Conservation (phyloP, 2,113 vertebrate species). For the Bubo scandiacus region DNA sequence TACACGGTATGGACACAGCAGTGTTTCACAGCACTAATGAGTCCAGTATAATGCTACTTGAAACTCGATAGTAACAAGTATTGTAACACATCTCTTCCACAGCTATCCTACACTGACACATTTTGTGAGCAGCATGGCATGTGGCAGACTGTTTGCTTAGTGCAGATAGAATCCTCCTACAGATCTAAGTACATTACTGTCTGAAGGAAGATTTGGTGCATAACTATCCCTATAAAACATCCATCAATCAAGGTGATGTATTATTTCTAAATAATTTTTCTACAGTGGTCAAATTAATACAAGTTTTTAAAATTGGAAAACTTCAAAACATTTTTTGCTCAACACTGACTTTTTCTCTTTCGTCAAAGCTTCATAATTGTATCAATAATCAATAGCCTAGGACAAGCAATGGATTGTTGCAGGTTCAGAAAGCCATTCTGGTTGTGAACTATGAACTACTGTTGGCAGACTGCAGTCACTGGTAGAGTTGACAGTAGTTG, state of each 20-base stretch:
- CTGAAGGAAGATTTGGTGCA: not conserved
- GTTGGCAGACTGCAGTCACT: not conserved
- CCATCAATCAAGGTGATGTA: not conserved
- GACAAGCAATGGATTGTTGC: not conserved
- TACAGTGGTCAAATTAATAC: not conserved
- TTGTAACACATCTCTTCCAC: not conserved
- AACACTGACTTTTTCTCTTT: not conserved
- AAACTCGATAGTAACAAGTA: not conserved
- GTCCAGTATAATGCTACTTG: not conserved
- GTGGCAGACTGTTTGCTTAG: not conserved
- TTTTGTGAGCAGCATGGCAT: not conserved
- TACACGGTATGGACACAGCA: rapidly evolving
- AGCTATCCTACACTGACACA: not conserved
- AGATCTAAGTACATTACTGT: not conserved
- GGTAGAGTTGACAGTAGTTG: not conserved
- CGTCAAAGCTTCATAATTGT: not conserved
- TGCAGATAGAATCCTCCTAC: not conserved
- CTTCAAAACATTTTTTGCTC: not conserved
- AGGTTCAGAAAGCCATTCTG: not conserved
- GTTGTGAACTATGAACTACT: not conserved
- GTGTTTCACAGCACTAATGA: not conserved
- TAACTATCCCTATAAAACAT: not conserved
- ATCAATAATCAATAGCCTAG: not conserved
- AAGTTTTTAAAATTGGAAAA: not conserved
- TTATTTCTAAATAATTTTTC: not conserved